phyloP scores from a whole-genome alignment of 2,888 invertebrate species.

The Lithosia quadra region DNA sequence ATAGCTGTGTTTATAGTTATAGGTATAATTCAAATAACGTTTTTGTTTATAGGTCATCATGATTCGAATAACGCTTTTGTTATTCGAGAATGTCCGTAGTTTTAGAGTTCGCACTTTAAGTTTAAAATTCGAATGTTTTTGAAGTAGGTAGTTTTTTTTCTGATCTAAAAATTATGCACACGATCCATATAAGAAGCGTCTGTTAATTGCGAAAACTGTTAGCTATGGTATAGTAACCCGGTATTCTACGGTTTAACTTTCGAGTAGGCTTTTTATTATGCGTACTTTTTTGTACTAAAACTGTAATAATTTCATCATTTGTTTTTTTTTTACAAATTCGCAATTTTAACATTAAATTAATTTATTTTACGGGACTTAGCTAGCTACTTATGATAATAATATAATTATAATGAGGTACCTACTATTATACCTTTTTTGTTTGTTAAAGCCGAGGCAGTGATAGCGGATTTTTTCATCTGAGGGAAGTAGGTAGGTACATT shows the following conservation, averaged over 20 bases:
- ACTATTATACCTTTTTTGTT: not conserved
- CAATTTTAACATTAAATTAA: not conserved
- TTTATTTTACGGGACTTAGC: not conserved
- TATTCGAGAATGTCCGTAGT: not conserved
- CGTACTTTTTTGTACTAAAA: not conserved
- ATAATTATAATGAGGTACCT: not conserved
- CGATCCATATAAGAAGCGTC: not conserved
- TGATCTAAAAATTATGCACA: not conserved
- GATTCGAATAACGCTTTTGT: not conserved
- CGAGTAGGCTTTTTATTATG: not conserved
- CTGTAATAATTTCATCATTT: not conserved
- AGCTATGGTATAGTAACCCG: not conserved
- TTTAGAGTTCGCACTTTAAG: not conserved
- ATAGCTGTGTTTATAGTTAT: not conserved
- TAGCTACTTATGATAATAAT: not conserved
- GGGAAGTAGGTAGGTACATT: not conserved
- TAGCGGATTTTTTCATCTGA: not conserved
- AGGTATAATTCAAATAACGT: not conserved
- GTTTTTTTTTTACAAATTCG: not conserved
- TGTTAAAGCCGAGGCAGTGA: not conserved
- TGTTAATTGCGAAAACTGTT: not conserved
- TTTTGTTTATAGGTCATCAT: not conserved
- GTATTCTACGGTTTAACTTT: not conserved
- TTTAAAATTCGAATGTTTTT: constrained; percentile 6
- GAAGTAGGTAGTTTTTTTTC: not conserved